These are phyloP conservation scores for Hypocryptadius cinnamomeus DNA, from an alignment of 2,113 vertebrate species.

Conservation along the genomic window DNA sequence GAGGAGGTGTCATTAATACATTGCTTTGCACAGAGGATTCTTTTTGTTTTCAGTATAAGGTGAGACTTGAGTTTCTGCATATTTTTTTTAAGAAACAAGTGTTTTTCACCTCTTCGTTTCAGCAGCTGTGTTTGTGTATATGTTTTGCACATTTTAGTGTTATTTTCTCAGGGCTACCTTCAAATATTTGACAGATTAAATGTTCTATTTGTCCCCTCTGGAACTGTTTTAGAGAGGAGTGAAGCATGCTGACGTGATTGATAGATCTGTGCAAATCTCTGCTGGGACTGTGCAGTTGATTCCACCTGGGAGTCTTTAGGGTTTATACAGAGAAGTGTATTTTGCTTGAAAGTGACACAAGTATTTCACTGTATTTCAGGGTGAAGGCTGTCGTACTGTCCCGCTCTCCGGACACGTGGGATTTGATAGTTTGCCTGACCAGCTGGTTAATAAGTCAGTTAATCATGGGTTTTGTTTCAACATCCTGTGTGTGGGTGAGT, in stretches of 20 bases:
- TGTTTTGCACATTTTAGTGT: background rate
- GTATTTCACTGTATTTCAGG: slow-evolving; percentile 65
- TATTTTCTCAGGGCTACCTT: background rate
- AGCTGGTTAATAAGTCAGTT: slow-evolving; percentile 99
- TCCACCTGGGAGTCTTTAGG: background rate
- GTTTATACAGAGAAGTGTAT: background rate
- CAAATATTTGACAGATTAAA: background rate
- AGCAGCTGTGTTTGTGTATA: background rate
- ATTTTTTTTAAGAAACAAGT: background rate
- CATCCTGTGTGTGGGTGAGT: slow-evolving; percentile 99
- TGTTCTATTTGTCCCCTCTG: background rate
- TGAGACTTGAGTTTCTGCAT: background rate
- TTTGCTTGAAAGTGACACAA: background rate
- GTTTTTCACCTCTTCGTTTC: background rate
- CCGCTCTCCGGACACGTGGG: slow-evolving; percentile 95
- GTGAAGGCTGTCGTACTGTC: slow-evolving; percentile 87
- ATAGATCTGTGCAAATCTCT: background rate
- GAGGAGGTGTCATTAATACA: background rate
- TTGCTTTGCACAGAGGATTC: background rate
- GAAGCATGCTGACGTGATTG: background rate
- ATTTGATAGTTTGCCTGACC: slow-evolving; percentile 99
- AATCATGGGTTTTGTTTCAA: slow-evolving; percentile 98
- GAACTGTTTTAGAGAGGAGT: background rate
- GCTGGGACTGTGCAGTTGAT: background rate
- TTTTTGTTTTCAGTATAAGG: background rate